These are phyloP conservation scores for Drosophila acutilabella DNA, from an alignment of 2,888 invertebrate species.

Conservation along the genomic window DNA sequence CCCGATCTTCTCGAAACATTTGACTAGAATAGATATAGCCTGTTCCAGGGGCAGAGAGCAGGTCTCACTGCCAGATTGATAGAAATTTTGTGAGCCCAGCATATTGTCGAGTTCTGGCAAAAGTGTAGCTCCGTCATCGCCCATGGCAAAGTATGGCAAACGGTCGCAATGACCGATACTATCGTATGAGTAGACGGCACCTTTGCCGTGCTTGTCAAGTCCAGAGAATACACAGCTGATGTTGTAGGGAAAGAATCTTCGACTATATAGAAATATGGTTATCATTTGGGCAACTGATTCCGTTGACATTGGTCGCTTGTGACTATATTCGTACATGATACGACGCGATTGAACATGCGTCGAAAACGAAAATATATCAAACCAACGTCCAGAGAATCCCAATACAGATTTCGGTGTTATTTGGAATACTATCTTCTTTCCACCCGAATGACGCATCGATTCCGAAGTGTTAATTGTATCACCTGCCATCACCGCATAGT, in stretches of 20 bases:
- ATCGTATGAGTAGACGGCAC: conserved; percentile 3
- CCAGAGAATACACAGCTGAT: not conserved
- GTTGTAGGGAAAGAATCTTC: not conserved
- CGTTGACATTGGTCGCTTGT: not conserved
- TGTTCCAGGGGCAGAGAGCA: not conserved
- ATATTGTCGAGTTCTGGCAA: not conserved
- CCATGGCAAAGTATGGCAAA: not conserved
- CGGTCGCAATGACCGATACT: not conserved
- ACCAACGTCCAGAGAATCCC: not conserved
- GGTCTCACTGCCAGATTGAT: too few relatives aligned
- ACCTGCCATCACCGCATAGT: not conserved
- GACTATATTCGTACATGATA: not conserved
- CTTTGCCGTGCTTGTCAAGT: not conserved
- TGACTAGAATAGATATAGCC: not conserved
- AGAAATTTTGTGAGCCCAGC: not conserved
- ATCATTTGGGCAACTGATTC: not conserved
- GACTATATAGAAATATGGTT: not conserved
- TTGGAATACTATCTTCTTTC: not conserved
- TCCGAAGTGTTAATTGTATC: not conserved
- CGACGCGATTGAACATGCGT: not conserved
- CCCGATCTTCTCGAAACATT: not conserved
- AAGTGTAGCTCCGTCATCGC: not conserved
- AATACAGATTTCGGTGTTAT: not conserved
- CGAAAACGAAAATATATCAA: not conserved
- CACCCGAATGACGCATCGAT: not conserved